phyloP scores from a whole-genome alignment of 1,140 invertebrate genomes.

The Zaprionus ghesquierei region DNA sequence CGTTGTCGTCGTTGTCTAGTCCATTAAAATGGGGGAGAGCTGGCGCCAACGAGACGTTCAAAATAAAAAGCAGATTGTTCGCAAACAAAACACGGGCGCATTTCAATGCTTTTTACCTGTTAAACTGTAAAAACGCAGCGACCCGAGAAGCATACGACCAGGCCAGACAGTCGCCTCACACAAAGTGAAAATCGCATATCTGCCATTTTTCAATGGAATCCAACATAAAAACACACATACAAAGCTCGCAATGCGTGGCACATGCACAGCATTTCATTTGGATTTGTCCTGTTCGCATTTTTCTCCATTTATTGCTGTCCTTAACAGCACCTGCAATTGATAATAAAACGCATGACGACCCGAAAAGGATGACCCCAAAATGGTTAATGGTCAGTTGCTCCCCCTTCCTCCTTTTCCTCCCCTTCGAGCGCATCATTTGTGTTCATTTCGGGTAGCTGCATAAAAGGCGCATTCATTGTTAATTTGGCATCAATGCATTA shows the following conservation, averaged over 20 bases:
- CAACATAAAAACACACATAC: too few species aligned
- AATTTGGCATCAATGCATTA: conserved; percentile 28
- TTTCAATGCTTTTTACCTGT: conserved; percentile 77
- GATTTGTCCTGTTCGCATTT: conserved; percentile 2
- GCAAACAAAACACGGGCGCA: conserved; percentile 73
- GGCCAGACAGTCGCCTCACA: conserved; percentile 24
- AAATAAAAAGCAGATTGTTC: conserved; percentile 79
- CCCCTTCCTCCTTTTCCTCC: not conserved
- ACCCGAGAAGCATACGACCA: conserved; percentile 33
- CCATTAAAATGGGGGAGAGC: conserved; percentile 62
- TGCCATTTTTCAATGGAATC: conserved; percentile 31
- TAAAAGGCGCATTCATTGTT: conserved; percentile 15
- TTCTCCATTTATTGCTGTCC: not conserved
- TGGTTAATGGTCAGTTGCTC: conserved; percentile 12
- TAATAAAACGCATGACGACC: conserved; percentile 60
- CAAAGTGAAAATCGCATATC: conserved; percentile 72
- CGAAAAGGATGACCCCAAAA: conserved; percentile 51
- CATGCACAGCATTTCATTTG: conserved; percentile 11
- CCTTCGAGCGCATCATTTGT: conserved; percentile 13
- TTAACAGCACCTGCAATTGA: conserved; percentile 44
- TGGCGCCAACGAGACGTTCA: conserved; percentile 74
- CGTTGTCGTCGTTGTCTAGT: conserved; percentile 46
- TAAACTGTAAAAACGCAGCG: conserved; percentile 62
- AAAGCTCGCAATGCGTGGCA: too few species aligned
- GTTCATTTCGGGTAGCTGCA: not conserved